Conservation (phyloP, 2,113 vertebrate genomes). For the Microcebus lehilahytsara region DNA sequence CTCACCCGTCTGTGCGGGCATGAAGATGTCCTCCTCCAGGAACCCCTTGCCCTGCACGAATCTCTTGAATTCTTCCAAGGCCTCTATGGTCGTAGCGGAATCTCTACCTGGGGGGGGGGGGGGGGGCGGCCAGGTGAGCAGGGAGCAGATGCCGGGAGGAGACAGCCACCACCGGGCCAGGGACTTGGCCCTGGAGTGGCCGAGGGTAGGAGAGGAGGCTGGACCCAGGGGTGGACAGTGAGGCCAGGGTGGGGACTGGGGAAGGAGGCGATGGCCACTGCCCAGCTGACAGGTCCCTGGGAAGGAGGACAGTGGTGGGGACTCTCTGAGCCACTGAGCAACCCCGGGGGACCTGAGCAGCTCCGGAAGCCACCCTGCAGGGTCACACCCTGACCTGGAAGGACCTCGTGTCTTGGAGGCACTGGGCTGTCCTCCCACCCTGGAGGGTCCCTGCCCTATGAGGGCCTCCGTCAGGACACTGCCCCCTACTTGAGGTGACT, state of each 20-base stretch:
- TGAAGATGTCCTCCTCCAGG: neutral
- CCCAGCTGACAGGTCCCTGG: neutral
- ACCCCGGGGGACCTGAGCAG: rapidly evolving
- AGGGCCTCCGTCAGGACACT: neutral
- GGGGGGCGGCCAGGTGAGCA: neutral
- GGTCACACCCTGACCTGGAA: neutral
- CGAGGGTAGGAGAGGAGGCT: too few species aligned
- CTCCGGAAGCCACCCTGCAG: neutral
- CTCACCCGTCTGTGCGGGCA: neutral
- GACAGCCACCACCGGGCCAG: rapidly evolving
- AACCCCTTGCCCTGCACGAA: neutral
- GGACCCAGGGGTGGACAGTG: too few species aligned
- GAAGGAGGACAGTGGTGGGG: neutral
- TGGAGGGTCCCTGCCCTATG: neutral
- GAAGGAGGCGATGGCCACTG: neutral
- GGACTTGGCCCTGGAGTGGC: neutral
- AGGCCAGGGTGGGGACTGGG: neutral
- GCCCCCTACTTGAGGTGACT: neutral
- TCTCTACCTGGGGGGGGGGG: neutral
- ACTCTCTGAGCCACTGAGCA: rapidly evolving
- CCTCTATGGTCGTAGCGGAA: rapidly evolving
- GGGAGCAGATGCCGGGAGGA: too few species aligned
- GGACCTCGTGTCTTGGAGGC: rapidly evolving
- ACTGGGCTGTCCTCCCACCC: neutral
- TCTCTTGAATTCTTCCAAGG: slow-evolving; percentile 16